Evolutionary conservation across 1,140 invertebrate species (phyloP).

Genomic region (Monomorium pharaonis): DNA sequence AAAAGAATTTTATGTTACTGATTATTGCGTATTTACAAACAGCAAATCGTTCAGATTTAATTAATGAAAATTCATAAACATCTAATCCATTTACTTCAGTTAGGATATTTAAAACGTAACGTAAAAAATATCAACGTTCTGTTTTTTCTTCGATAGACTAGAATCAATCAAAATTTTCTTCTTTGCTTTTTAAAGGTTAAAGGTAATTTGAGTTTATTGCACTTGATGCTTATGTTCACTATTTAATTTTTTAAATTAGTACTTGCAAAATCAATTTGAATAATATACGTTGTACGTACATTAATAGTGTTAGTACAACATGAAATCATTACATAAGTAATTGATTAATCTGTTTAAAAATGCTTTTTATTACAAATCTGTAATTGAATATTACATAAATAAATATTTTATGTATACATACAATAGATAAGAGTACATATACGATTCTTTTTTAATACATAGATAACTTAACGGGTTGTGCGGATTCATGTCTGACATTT

Average conservation of each 20-base stretch:
- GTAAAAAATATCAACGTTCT: conserved; percentile 5
- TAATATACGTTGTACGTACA: not conserved
- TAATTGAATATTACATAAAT: not conserved
- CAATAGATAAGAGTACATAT: not conserved
- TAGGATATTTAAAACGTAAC: not conserved
- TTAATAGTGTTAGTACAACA: not conserved
- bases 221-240: not conserved
- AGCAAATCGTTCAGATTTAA: conserved; percentile 14
- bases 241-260: not conserved
- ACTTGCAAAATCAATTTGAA: not conserved
- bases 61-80: conserved; percentile 41
- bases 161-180: not conserved
- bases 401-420: not conserved
- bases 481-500: not conserved
- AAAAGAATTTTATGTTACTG: not conserved
- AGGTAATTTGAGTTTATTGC: not conserved
- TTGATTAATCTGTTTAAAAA: not conserved
- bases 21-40: not conserved
- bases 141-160: not conserved
- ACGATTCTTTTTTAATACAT: not conserved
- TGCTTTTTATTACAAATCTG: not conserved
- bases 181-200: not conserved
- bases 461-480: not conserved
- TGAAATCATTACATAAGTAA: not conserved
- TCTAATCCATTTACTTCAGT: not conserved